Conservation (phyloP, 1,140 invertebrate species). For the Drosophila aff. region DNA sequence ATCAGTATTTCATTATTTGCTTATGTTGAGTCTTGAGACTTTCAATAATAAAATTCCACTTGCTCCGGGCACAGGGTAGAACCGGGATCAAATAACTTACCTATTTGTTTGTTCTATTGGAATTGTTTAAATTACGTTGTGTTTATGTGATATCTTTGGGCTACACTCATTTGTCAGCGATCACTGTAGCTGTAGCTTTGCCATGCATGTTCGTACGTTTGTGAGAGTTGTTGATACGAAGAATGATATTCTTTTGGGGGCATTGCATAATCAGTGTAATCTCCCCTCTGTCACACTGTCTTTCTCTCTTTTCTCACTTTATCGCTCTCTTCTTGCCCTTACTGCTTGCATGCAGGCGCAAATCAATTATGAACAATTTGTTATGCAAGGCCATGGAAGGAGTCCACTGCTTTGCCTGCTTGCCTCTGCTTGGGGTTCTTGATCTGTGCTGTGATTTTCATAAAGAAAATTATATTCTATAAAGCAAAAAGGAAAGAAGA, state of each 20-base stretch:
- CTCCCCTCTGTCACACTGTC: slow-evolving; percentile 1
- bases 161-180: not conserved
- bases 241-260: slow-evolving; percentile 45
- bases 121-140: not conserved
- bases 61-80: not conserved
- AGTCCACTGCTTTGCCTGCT: not conserved
- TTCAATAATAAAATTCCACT: slow-evolving; percentile 16
- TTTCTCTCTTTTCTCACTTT: not conserved
- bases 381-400: slow-evolving; percentile 48
- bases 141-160: not conserved
- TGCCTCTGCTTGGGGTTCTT: slow-evolving; percentile 7
- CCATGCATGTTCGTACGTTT: slow-evolving; percentile 12
- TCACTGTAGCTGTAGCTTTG: slow-evolving; percentile 13
- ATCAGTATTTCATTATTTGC: slow-evolving; percentile 30
- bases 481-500: not conserved
- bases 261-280: slow-evolving; percentile 41
- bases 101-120: slow-evolving; percentile 2
- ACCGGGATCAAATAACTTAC: not conserved
- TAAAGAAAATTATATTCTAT: not conserved
- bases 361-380: slow-evolving; percentile 50
- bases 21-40: slow-evolving; percentile 18
- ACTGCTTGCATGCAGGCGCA: slow-evolving; percentile 10
- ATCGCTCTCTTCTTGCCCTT: not conserved
- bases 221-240: slow-evolving; percentile 19
- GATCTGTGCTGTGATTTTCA: slow-evolving; percentile 17